Evolutionary conservation across 2,797 vertebrate genomes (phyloP).

Genomic region (Girardinus metallicus): DNA sequence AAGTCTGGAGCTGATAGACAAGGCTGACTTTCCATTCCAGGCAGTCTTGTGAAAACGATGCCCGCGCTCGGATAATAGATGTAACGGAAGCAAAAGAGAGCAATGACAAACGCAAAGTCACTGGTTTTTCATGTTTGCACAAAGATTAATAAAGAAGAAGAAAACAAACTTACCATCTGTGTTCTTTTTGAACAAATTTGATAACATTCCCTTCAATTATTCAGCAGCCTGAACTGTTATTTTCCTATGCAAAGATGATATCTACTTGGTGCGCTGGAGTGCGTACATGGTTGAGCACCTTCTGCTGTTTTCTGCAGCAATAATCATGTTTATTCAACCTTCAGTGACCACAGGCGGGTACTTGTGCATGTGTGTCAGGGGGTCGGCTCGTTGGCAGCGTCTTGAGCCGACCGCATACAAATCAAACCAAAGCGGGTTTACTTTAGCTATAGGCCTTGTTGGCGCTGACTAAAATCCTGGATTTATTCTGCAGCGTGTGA

Average conservation of each 20-base stretch:
- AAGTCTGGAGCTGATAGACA: slow-evolving; percentile 43
- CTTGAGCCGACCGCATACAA: slow-evolving; percentile 37
- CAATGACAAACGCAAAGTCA: slow-evolving; percentile 30
- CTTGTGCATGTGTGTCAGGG: slow-evolving; percentile 15
- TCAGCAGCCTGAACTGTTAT: slow-evolving; percentile 4
- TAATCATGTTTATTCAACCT: slow-evolving; percentile 59
- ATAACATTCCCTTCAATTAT: slow-evolving; percentile 7
- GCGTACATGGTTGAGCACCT: background rate
- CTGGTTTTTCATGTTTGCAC: slow-evolving; percentile 31
- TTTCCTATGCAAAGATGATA: slow-evolving; percentile 8
- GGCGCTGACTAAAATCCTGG: background rate
- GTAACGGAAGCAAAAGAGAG: slow-evolving; percentile 26
- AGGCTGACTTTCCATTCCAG: slow-evolving; percentile 50
- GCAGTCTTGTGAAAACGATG: slow-evolving; percentile 41
- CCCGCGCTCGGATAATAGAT: slow-evolving; percentile 51
- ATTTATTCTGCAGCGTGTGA: background rate
- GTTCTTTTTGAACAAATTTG: slow-evolving; percentile 7
- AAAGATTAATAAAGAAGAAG: background rate
- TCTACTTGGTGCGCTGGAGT: background rate
- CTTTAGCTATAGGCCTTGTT: slow-evolving; percentile 19
- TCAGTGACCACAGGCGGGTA: slow-evolving; percentile 20
- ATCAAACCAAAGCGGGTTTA: slow-evolving; percentile 36
- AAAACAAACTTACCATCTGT: background rate
- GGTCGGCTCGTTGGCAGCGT: slow-evolving; percentile 37
- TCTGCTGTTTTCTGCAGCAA: slow-evolving; percentile 4